Percentiles rank a stretch among this genome's conserved stretches.
These are phyloP conservation scores for Ptilorrhoa leucosticta DNA, from an alignment of 2,113 vertebrate genomes.

Conservation along the genomic window DNA sequence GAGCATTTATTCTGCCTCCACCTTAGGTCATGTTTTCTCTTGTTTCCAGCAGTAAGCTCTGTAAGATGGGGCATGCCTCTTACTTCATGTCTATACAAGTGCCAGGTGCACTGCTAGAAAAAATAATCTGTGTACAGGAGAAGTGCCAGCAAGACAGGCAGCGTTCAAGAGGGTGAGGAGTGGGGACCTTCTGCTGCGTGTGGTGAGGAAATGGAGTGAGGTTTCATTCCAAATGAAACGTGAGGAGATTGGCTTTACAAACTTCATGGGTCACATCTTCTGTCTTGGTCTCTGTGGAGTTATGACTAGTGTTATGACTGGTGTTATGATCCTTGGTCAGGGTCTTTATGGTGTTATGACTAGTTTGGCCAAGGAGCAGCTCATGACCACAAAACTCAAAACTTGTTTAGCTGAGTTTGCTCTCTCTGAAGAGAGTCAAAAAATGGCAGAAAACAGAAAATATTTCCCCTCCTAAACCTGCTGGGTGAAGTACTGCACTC, in stretches of 20 bases:
- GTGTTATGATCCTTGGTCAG: neutral
- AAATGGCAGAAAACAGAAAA: neutral
- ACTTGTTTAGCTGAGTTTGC: neutral
- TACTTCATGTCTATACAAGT: conserved; percentile 10
- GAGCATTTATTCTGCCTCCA: neutral
- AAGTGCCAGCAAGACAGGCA: neutral
- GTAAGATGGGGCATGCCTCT: neutral
- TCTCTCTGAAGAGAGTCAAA: neutral
- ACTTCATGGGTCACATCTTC: neutral
- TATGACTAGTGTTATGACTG: neutral
- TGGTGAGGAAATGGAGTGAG: neutral
- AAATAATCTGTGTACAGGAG: neutral
- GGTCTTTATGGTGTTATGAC: neutral
- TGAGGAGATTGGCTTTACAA: neutral
- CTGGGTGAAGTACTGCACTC: neutral
- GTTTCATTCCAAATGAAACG: neutral
- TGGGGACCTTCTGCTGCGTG: neutral
- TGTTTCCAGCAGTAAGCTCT: neutral
- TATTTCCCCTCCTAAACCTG: neutral
- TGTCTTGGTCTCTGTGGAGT: neutral
- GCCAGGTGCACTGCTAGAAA: neutral
- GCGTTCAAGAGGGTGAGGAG: neutral
- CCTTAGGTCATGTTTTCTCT: neutral
- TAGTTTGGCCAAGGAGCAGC: neutral
- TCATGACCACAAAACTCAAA: neutral